Evolutionary conservation across 2,797 vertebrate species (phyloP), one percentile per base, ranked within the genome.

Genomic region (Coilia nasus): DNA sequence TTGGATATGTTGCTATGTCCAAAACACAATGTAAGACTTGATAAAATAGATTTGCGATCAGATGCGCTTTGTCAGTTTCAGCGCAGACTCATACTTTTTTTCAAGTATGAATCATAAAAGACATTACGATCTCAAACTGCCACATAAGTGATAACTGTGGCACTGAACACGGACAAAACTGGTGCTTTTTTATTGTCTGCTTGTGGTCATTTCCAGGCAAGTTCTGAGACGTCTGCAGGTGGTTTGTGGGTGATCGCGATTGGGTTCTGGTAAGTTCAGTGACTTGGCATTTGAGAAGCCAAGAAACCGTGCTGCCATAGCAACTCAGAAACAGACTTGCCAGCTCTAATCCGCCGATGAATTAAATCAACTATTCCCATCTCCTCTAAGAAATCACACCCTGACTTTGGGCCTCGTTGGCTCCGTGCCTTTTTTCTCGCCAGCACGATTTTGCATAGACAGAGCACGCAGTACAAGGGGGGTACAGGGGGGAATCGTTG

Each of bases 231-330:
- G 6, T 62, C 64, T 14, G 17, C 64, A 71, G 64, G 64, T 31
- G 31, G 28, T 71, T 71, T 71, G 25, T 31, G 64, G 6, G 35
- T 41, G 35, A 35, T 71, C 25, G 31, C 31, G 64, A 71, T 31
- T 71, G 64, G 31, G 31, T 71, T 71, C 64, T 71, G 64, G 64
- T 71, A 25, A 71, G 64, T 71, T 14, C 64, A 15, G 28, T 15
- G 14, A 71, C 25, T 71, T 71, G 64, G 64, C 64, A 31, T 71
- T 71, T 31, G 14, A 28, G 64, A 71, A 31, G 25, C 64, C 64
- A 71, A 71, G 64, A 25, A 71, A 17, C 64, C 31, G 64, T 71
- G 64, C 64, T 71, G 64, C 64, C 64, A 71, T 71, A 71, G 64
- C 64, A 71, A 71, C 64, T 31, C 64, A 71, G 31, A 71, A 71